A percentile compares a stretch with the other conserved stretches of the same genome.
Evolutionary conservation across 2,797 vertebrate species (phyloP).

Genomic region (Centropyge bicolor): DNA sequence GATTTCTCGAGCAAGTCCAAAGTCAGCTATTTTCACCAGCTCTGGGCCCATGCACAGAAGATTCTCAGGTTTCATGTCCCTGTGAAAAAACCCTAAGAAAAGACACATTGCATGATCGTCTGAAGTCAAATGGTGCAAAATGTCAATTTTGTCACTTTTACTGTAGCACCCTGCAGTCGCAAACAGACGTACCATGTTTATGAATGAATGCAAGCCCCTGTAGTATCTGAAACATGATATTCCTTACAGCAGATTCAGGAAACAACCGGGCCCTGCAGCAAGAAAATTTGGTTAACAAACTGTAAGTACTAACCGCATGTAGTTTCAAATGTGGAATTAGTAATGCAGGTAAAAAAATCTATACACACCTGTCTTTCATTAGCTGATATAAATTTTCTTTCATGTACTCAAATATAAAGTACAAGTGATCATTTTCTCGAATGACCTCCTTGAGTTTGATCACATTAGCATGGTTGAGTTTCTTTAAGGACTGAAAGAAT

Average conservation of each 20-base stretch:
- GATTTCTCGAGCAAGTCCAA: constrained; percentile 96
- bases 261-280: constrained; percentile 94
- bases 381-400: constrained; percentile 99
- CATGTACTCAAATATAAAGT: constrained; percentile 99
- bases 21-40: constrained; percentile 98
- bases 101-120: not conserved
- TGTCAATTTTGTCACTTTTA: not conserved
- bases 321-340: not conserved
- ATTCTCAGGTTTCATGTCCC: constrained; percentile 99
- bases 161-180: not conserved
- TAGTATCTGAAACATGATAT: constrained; percentile 98
- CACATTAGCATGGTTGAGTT: constrained; percentile 97
- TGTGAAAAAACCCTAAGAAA: constrained; percentile 94
- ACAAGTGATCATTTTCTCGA: constrained; percentile 97
- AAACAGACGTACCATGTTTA: constrained; percentile 82
- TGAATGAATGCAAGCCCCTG: constrained; percentile 99
- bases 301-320: not conserved
- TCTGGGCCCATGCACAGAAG: constrained; percentile 98
- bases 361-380: constrained; percentile 96
- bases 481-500: constrained; percentile 94
- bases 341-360: not conserved
- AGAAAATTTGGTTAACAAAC: constrained; percentile 43
- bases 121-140: not conserved
- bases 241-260: constrained; percentile 97
- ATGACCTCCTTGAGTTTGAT: constrained; percentile 99